Percentiles rank a stretch among this genome's conserved stretches.
Conservation (phyloP, 1,140 invertebrate genomes). For the Cepaea nemoralis region DNA sequence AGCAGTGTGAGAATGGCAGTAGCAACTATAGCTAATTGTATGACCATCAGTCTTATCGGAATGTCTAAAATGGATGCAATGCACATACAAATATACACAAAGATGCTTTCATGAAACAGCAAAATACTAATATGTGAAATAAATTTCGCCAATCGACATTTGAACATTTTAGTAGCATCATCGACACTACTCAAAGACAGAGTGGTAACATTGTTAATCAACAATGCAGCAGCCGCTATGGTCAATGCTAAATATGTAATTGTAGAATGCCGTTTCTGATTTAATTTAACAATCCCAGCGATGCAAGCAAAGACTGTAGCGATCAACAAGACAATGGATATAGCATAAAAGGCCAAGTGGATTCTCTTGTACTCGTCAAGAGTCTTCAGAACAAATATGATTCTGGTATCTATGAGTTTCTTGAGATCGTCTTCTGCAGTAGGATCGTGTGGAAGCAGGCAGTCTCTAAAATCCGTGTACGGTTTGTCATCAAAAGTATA, state of each 20-base stretch:
- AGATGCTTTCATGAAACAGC: conserved; percentile 32
- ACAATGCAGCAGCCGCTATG: conserved; percentile 11
- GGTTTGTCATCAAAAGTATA: conserved; percentile 20
- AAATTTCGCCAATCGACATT: conserved; percentile 4
- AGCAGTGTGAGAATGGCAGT: background rate
- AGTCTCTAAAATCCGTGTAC: background rate
- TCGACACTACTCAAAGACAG: conserved; percentile 27
- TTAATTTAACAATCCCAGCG: background rate
- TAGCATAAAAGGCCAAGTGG: background rate
- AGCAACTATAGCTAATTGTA: background rate
- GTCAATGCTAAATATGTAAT: background rate
- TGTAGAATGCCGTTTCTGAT: too few relatives aligned
- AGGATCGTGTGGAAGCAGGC: background rate
- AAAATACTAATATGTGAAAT: background rate
- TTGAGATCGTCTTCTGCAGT: conserved; percentile 15
- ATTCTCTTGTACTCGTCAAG: background rate
- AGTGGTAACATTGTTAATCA: conserved; percentile 20
- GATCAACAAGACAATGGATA: background rate
- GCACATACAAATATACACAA: conserved; percentile 37
- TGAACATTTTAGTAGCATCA: background rate
- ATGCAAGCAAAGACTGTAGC: background rate
- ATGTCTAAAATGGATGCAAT: background rate
- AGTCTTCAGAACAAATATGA: conserved; percentile 15
- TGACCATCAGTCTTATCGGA: background rate
- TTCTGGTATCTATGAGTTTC: conserved; percentile 17